Evolutionary conservation across 35 echinoderm and acorn worm species (phyloP), one percentile per base, ranked within the genome.

Genomic region (Lytechinus pictus): DNA sequence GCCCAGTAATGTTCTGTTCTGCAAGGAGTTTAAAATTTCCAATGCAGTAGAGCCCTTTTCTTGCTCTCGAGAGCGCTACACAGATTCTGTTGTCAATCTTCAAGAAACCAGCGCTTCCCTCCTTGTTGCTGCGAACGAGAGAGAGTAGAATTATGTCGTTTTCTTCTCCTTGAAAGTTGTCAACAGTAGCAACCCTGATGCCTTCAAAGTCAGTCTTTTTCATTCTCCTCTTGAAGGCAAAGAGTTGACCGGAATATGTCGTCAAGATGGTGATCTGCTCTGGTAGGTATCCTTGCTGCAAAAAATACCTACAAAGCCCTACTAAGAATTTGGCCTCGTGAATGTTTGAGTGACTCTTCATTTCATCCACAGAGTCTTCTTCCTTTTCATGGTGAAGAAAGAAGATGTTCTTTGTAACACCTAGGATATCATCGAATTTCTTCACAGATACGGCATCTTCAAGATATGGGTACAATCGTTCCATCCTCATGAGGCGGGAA

Each of bases 131-230:
- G 53, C 98, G 95, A 28, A 99, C 98, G 1, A 99, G 90, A 54
- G 98, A 99, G 6, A 99, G 86, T 9, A 99, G 96, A 54, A 99
- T 99, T 19, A 99, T 99, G 86, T 99, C 98, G 94, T 99, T 99
- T 92, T 99, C 98, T 60, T 99, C 98, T 57, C 98, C 98, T 95
- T 98, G 97, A 61, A 87, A 99, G 54, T 97, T 97, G 54, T 98
- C 98, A 71, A 99, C 96, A 4, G 95, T 95, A 86, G 96, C 86
- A 28, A 98, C 98, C 3, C 96, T 54, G 24, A 98, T 95, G 56
- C 94, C 96, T 33, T 95, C 89, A 51, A 99, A 99, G 12, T 95
- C 92, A 4, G 16, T 89, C 5, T 87, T 95, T 86, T 96, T 92
- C 97, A 98, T 98, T 27, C 91, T 21, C 3, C 57, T 61, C 55